phyloP scores from a whole-genome alignment of 2,113 vertebrate genomes.

The Elanoides forficatus region DNA sequence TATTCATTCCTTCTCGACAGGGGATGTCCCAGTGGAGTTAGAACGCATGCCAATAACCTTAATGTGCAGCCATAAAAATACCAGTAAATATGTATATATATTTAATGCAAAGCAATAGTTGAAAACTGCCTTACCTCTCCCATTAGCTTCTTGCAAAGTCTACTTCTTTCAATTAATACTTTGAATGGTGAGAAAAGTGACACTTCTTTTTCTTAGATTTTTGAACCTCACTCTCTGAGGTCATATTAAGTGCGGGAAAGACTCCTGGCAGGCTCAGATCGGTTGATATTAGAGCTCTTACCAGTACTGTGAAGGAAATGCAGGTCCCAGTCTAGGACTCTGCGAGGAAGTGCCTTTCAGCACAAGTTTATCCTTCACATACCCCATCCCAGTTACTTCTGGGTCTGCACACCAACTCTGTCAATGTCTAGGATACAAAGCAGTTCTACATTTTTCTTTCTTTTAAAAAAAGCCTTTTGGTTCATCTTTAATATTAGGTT shows the following conservation, averaged over 20 bases:
- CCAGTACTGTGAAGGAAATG: background rate
- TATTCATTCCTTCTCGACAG: background rate
- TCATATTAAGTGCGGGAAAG: background rate
- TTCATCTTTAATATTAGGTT: constrained; percentile 4
- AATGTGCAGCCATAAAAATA: background rate
- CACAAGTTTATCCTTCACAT: background rate
- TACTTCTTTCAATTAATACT: background rate
- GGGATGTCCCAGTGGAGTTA: background rate
- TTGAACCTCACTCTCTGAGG: background rate
- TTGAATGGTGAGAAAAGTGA: background rate
- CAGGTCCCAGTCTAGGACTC: background rate
- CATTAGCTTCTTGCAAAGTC: background rate
- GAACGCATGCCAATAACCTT: background rate
- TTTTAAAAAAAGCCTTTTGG: constrained; percentile 25
- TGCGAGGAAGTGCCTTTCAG: background rate
- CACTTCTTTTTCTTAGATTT: background rate
- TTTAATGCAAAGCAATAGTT: background rate
- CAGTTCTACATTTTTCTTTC: background rate
- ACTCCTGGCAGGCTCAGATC: background rate
- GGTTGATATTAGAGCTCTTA: background rate
- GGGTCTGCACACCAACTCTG: background rate
- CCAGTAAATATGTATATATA: background rate
- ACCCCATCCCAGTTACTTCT: background rate
- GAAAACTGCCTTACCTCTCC: background rate
- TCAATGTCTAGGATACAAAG: background rate